A percentile compares a stretch with the other conserved stretches of the same genome.
These are phyloP conservation scores for Apeira syringaria DNA, from an alignment of 2,888 invertebrate genomes.

Conservation along the genomic window DNA sequence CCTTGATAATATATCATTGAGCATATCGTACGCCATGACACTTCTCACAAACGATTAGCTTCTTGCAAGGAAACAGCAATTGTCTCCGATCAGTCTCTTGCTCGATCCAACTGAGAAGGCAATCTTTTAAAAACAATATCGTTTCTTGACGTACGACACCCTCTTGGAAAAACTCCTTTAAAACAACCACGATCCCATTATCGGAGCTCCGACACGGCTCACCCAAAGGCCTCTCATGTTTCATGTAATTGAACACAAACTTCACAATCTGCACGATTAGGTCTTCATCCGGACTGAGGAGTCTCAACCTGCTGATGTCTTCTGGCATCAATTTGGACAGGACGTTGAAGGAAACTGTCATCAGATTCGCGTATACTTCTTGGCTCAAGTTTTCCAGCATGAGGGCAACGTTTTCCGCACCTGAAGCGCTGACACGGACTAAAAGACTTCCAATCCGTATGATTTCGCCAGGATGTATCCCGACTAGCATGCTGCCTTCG, in stretches of 20 bases:
- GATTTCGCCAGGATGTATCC: conserved; percentile 69
- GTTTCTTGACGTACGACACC: conserved; percentile 64
- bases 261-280: conserved; percentile 67
- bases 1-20: conserved; percentile 28
- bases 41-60: conserved; percentile 51
- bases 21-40: conserved; percentile 63
- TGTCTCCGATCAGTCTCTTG: conserved; percentile 50
- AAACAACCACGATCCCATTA: conserved; percentile 58
- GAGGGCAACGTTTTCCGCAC: conserved; percentile 61
- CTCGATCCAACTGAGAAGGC: conserved; percentile 54
- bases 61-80: conserved; percentile 51
- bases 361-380: conserved; percentile 62
- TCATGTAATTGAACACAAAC: conserved; percentile 72
- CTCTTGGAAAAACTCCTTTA: conserved; percentile 74
- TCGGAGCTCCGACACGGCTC: conserved; percentile 54
- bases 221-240: conserved; percentile 63
- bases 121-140: conserved; percentile 57
- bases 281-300: conserved; percentile 70
- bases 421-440: conserved; percentile 60
- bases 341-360: conserved; percentile 67
- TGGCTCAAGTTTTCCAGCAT: conserved; percentile 64
- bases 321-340: conserved; percentile 59
- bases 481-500: conserved; percentile 46
- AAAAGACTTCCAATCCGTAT: conserved; percentile 62
- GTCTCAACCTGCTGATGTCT: conserved; percentile 59